A percentile compares a stretch with the other conserved stretches of the same genome.
Conservation (phyloP, 1,140 invertebrate genomes). For the Aphelinus certus region DNA sequence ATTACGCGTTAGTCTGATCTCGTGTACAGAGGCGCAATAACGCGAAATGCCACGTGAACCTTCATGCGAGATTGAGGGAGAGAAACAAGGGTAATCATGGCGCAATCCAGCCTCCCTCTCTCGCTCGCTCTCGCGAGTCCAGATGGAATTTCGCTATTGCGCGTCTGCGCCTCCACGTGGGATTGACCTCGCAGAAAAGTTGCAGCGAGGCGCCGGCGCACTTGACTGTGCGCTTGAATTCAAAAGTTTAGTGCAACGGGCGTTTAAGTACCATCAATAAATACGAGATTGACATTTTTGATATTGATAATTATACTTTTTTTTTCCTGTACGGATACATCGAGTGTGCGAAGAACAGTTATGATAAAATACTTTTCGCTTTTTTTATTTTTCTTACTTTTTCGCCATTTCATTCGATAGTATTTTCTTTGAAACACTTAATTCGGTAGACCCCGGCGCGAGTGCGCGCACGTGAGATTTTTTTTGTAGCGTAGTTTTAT, state of each 20-base stretch:
- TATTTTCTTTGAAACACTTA: conserved; percentile 32
- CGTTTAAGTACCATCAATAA: conserved; percentile 51
- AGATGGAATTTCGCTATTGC: too few relatives aligned
- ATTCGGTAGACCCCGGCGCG: conserved; percentile 26
- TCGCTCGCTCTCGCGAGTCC: too few relatives aligned
- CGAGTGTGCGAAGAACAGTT: conserved; percentile 45
- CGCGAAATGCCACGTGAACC: too few relatives aligned
- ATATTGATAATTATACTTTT: conserved; percentile 44
- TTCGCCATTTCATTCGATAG: conserved; percentile 31
- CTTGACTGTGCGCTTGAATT: neutral
- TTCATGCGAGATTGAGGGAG: too few relatives aligned
- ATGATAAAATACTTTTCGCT: conserved; percentile 33
- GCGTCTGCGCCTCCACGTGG: too few relatives aligned
- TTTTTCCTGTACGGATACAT: conserved; percentile 44
- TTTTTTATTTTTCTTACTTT: conserved; percentile 22
- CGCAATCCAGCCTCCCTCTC: too few relatives aligned
- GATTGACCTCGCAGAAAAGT: neutral
- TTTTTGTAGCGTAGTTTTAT: conserved; percentile 21
- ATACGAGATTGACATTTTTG: conserved; percentile 50
- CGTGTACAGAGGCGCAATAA: too few relatives aligned
- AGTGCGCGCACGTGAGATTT: neutral
- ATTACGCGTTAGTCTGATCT: too few relatives aligned
- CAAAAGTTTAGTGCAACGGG: conserved; percentile 29
- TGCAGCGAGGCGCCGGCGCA: conserved; percentile 20
- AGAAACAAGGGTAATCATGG: too few relatives aligned